Base-by-base conservation (phyloP, 2,113 vertebrate species). In the Hippocampus abdominalis region DNA sequence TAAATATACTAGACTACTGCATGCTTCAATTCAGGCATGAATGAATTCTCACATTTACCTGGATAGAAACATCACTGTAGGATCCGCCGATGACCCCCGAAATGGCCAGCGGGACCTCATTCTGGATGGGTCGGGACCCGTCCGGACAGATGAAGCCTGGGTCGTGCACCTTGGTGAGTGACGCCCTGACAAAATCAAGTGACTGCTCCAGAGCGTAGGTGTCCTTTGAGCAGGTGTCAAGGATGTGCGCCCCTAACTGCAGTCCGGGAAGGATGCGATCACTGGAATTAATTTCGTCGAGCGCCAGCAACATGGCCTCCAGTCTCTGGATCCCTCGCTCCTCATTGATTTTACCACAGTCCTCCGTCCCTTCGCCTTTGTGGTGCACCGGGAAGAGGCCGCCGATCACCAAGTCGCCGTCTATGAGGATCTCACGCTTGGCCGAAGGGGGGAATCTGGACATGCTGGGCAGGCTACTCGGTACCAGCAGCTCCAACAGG, bases 201-300 rank as follows among this genome's bases (percentile, higher is more conserved):
- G 97, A 95, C 89, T 98, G 97, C 90, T 99, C 97, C 40, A 99
- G 91, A 46, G 97, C 97, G 0, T 99, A 94, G 0, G 96, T 99
- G 92, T 99, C 97, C 86, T 98, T 98, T 36, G 96, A 98, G 86
- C 97, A 99, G 65, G 93, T 98, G 91, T 99, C 97, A 0, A 99
- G 92, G 72, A 99, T 98, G 82, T 98, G 97, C 1, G 96, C 95
- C 0, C 97, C 97, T 70, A 99, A 90, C 70, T 77, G 92, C 81
- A 99, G 90, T 0, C 96, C 97, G 0, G 97, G 97, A 70, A 99
- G 92, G 77, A 99, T 92, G 74, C 68, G 92, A 4, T 91, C 77
- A 1, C 96, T 95, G 21, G 92, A 91, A 89, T 99, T 99, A 88
- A 99, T 98, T 85, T 94, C 94, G 0, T 99, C 97, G 68, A 99